Percentiles rank a stretch among this genome's conserved stretches.
Evolutionary conservation across 2,888 invertebrate species (phyloP).

Genomic region (Apantesis nais): DNA sequence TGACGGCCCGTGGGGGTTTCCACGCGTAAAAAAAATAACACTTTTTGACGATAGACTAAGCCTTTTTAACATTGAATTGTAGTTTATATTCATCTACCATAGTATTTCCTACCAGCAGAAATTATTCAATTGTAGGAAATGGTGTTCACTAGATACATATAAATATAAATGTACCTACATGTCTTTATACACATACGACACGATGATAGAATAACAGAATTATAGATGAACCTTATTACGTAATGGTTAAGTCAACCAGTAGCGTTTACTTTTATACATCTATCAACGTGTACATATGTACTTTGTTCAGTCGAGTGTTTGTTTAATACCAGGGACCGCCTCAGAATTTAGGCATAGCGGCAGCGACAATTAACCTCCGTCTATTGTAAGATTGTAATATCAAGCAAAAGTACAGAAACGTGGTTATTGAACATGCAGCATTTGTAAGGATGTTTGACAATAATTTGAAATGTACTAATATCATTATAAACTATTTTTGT

Average conservation of each 20-base stretch:
- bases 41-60: too few species aligned
- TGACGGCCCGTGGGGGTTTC: too few species aligned
- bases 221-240: slow-evolving; percentile 14
- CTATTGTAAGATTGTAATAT: neutral
- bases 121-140: neutral
- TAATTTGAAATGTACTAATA: neutral
- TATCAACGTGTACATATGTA: neutral
- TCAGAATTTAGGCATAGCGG: neutral
- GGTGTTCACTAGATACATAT: neutral
- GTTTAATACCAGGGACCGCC: slow-evolving; percentile 3
- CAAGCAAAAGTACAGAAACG: neutral
- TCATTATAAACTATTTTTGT: too few species aligned
- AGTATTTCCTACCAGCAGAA: neutral
- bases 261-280: slow-evolving; percentile 4
- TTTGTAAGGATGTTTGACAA: neutral
- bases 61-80: too few species aligned
- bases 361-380: neutral
- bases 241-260: slow-evolving; percentile 20
- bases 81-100: neutral
- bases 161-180: neutral
- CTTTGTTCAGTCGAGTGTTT: slow-evolving; percentile 6
- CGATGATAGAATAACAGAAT: slow-evolving; percentile 2
- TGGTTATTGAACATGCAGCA: neutral
- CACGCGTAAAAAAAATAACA: too few species aligned
- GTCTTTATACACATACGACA: neutral